Evolutionary conservation across 2,113 vertebrate species (phyloP).

Genomic region (Megalops atlanticus): DNA sequence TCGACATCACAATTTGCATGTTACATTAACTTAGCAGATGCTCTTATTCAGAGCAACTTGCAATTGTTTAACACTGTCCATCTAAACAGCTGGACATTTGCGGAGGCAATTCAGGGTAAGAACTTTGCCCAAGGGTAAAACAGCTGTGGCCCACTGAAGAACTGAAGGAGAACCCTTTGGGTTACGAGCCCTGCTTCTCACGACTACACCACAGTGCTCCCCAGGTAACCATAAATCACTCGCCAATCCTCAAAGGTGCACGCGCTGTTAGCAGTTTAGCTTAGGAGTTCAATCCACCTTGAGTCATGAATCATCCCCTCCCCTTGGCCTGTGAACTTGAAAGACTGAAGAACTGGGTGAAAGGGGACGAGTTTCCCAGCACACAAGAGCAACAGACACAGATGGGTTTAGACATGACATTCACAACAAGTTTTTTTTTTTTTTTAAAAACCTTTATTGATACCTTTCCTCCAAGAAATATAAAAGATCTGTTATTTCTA

Average conservation of each 20-base stretch:
- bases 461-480: constrained; percentile 77
- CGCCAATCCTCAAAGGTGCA: background rate
- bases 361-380: background rate
- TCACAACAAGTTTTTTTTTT: background rate
- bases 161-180: no score
- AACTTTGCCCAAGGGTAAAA: no score
- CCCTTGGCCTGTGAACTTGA: background rate
- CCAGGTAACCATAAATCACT: background rate
- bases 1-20: no score
- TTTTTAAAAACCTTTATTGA: constrained; percentile 69
- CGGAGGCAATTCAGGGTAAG: no score
- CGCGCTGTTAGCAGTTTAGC: background rate
- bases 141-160: no score
- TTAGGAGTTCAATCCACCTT: background rate
- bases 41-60: no score
- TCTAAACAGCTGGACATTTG: no score
- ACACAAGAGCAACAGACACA: background rate
- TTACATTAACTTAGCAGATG: no score
- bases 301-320: background rate
- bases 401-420: background rate
- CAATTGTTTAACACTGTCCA: no score
- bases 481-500: constrained; percentile 78
- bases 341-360: background rate
- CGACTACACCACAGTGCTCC: no score
- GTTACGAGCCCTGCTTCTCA: no score